A percentile compares a stretch with the other conserved stretches of the same genome.
These are phyloP conservation scores for Lycophotia porphyrea DNA, from an alignment of 2,888 invertebrate genomes.

Conservation along the genomic window DNA sequence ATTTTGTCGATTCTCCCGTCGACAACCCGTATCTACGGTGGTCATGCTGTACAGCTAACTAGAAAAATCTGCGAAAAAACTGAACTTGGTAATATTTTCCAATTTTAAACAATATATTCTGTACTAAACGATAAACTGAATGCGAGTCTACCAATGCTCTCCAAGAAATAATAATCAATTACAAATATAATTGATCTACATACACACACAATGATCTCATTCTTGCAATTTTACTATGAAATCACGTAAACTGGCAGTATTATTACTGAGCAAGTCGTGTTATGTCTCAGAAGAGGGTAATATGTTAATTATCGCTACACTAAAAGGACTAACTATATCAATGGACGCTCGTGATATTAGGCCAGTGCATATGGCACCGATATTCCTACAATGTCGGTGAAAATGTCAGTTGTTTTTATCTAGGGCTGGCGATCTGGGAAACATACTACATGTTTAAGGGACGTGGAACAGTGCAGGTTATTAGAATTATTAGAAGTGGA, in stretches of 20 bases:
- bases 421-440: constrained; percentile 44
- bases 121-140: not conserved
- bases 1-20: no score
- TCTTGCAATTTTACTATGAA: constrained; percentile 38
- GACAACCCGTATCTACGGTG: no score
- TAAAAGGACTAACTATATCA: constrained; percentile 58
- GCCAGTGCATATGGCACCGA: constrained; percentile 72
- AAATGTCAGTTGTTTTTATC: constrained; percentile 69
- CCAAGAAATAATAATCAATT: constrained; percentile 43
- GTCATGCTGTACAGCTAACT: no score
- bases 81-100: not conserved
- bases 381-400: constrained; percentile 75
- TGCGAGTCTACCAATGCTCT: constrained; percentile 27
- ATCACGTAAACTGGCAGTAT: constrained; percentile 25
- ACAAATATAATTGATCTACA: constrained; percentile 26
- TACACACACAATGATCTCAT: constrained; percentile 29
- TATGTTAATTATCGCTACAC: constrained; percentile 58
- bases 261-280: constrained; percentile 24
- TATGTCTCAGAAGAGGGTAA: constrained; percentile 42
- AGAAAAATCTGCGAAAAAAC: not conserved
- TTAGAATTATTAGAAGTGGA: no score
- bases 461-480: no score
- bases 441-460: not conserved
- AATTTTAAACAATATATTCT: constrained; percentile 5
- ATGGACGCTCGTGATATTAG: constrained; percentile 39